Conservation (phyloP, 1,140 invertebrate genomes). For the Penaeus vannamei region DNA sequence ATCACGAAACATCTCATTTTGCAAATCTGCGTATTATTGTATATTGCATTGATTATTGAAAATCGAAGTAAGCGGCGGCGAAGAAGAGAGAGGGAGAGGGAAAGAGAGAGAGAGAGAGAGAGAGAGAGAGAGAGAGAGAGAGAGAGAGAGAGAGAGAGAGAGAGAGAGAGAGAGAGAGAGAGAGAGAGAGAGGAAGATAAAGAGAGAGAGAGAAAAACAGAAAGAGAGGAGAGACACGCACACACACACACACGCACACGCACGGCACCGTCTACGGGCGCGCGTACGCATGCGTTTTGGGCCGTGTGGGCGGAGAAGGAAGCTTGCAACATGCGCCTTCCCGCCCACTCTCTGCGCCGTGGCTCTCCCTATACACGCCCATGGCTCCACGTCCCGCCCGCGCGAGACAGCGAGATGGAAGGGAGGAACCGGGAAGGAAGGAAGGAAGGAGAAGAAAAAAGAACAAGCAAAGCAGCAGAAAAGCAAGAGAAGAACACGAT, state of each 20-base stretch:
- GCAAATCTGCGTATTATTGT: slow-evolving; percentile 55
- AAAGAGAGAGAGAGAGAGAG: not conserved
- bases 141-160: too few species aligned
- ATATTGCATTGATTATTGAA: slow-evolving; percentile 62
- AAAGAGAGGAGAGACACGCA: too few species aligned
- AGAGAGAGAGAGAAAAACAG: too few species aligned
- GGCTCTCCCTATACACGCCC: not conserved
- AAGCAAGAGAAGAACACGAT: too few species aligned
- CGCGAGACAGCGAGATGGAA: not conserved
- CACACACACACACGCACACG: too few species aligned
- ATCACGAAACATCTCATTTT: slow-evolving; percentile 61
- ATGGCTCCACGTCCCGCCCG: not conserved
- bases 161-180: too few species aligned
- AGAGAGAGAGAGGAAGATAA: too few species aligned
- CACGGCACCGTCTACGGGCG: too few species aligned
- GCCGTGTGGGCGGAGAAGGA: too few species aligned
- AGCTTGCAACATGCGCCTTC: slow-evolving; percentile 2
- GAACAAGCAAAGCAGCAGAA: too few species aligned
- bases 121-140: not conserved
- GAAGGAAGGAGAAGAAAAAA: too few species aligned
- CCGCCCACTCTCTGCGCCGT: slow-evolving; percentile 47
- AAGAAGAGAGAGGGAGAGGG: not conserved
- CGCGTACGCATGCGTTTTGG: too few species aligned
- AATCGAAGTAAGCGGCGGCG: slow-evolving; percentile 52
- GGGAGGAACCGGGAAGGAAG: slow-evolving; percentile 7